Base-by-base conservation (phyloP, 1,140 invertebrate genomes). In the Drosophila bocqueti region DNA sequence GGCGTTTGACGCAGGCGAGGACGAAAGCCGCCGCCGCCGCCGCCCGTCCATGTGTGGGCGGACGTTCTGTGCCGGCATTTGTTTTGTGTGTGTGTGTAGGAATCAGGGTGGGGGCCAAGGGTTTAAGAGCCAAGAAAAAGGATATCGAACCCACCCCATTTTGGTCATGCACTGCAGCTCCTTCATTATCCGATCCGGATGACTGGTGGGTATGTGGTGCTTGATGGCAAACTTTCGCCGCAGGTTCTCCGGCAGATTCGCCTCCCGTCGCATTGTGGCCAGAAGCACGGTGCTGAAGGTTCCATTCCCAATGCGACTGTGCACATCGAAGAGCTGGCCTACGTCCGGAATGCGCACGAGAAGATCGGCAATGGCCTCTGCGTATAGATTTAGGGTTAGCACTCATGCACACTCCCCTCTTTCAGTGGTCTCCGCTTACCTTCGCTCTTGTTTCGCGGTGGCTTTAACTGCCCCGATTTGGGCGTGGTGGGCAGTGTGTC, bases 211-310 rank as follows among this genome's bases (percentile, higher is more conserved):
- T 72, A 97, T 95, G 34, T 97, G 94, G 92, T 97, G 96, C 92
- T 98, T 98, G 26, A 98, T 94, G 2, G 97, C 97, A 94, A 96
- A 97, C 90, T 94, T 94, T 86, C 94, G 94, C 29, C 93, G 93
- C 59, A 95, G 93, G 34, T 93, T 93, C 1, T 95, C 93, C n/a
- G 93, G 84, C 57, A 87, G 45, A 54, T 94, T 65, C 13, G 92
- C 68, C 13, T 94, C 86, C 11, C 95, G 94, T 69, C 95, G 96
- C 29, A 96, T 85, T 11, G 95, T 95, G 5, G 96, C 97, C 67
- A 97, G 89, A 76, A 96, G 97, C 2, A 98, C 97, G 15, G 95
- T 96, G 85, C 97, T 97, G 68, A 97, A 98, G 1, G 97, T 97
- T 6, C 97, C 97, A 93, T 96, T 96, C 0, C 96, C 96, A 79